Conservation (phyloP, 2,113 vertebrate genomes). For the Mus musculus region GRCm39 chrX:102067001-102067500, state of each 20-base stretch:
- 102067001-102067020: neutral
- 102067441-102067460: neutral
- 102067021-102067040: neutral
- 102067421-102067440: neutral
- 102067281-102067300: neutral
- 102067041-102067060: neutral
- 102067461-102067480: neutral
- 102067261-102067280: neutral
- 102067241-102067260: neutral
- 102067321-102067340: neutral
- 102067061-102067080: neutral
- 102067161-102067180: neutral
- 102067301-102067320: neutral
- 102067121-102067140: neutral
- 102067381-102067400: neutral
- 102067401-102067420: neutral
- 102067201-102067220: neutral
- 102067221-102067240: neutral
- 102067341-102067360: neutral
- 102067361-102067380: neutral
- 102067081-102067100: too few species aligned
- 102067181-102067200: neutral
- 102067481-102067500: neutral
- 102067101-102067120: neutral
- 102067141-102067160: neutral